These are phyloP conservation scores for Meandrina meandrites DNA, from an alignment of 92 coral and sea anemone species.

Conservation along the genomic window DNA sequence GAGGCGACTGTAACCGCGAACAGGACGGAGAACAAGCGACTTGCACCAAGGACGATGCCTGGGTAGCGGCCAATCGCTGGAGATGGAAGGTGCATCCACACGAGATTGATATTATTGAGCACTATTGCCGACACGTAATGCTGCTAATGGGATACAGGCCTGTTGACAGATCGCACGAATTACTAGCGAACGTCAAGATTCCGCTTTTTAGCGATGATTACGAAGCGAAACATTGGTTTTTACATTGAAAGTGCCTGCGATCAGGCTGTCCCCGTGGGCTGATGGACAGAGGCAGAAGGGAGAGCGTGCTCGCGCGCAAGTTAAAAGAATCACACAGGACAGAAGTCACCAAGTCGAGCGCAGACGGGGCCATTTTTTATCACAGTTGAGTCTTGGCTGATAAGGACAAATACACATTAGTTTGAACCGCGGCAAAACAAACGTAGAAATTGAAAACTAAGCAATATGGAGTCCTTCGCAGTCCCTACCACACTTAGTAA, in stretches of 20 bases:
- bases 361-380: neutral
- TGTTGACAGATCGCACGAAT: slow-evolving; percentile 25
- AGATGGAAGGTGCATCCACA: slow-evolving; percentile 38
- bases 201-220: slow-evolving; percentile 26
- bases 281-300: neutral
- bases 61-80: slow-evolving; percentile 58
- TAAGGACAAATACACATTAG: neutral
- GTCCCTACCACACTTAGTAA: neutral
- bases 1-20: slow-evolving; percentile 1
- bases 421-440: neutral
- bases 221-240: slow-evolving; percentile 28
- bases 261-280: neutral
- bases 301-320: neutral
- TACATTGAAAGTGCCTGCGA: neutral
- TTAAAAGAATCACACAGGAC: too few relatives aligned
- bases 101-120: slow-evolving; percentile 36
- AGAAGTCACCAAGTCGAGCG: neutral
- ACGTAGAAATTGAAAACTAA: neutral
- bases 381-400: neutral
- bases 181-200: slow-evolving; percentile 8
- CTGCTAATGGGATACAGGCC: slow-evolving; percentile 35
- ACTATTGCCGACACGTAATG: slow-evolving; percentile 44
- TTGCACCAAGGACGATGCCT: slow-evolving; percentile 48
- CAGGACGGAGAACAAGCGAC: slow-evolving; percentile 32
- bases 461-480: neutral